Base-by-base conservation (phyloP, 64 coral and sea anemone genomes). In the Orbicella faveolata region DNA sequence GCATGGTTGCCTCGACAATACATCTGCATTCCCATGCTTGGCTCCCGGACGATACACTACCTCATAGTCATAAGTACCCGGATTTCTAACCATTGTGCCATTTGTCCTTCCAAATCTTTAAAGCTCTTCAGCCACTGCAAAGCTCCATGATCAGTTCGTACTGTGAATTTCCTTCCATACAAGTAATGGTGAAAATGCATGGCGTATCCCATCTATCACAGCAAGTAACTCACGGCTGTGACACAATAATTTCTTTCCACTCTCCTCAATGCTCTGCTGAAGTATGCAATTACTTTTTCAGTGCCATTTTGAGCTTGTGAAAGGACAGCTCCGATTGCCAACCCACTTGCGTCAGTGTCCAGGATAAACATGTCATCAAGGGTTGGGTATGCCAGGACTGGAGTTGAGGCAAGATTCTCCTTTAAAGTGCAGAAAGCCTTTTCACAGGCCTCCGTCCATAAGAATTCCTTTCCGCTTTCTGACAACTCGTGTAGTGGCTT, bases 81-180 rank as follows among this genome's bases (percentile, higher is more conserved):
- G 5, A 72, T 79, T 59, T 93, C 41, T 14, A 93, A 17, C 91
- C 91, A 93, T 11, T 84, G 3, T 4, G 84, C 91, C 48, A 93
- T 72, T 52, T 93, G 65, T 16, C 82, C 91, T n/a, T 80, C 80
- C 2, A 77, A 76, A 41, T 92, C 77, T 25, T 92, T 92, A 76
- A 92, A 93, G 44, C 73, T 84, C 76, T 88, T 13, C 78, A 53
- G 10, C 52, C 30, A 30, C 30, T 30, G 30, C 30, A 30, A 30
- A 30, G 30, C 30, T 30, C 30, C 30, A 30, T 30, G 83, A 61
- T 87, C 83, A 73, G 74, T 92, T 52, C 82, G 33, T 11, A 87
- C 25, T 33, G 51, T 13, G 48, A 92, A 92, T 18, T 68, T 64
- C 20, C 74, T 92, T 6, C 83, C 83, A 61, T 93, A 92, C 26